Percentiles rank a stretch among this genome's conserved stretches.
Evolutionary conservation across 2,888 invertebrate genomes (phyloP).

Genomic region (Rotaria socialis): DNA sequence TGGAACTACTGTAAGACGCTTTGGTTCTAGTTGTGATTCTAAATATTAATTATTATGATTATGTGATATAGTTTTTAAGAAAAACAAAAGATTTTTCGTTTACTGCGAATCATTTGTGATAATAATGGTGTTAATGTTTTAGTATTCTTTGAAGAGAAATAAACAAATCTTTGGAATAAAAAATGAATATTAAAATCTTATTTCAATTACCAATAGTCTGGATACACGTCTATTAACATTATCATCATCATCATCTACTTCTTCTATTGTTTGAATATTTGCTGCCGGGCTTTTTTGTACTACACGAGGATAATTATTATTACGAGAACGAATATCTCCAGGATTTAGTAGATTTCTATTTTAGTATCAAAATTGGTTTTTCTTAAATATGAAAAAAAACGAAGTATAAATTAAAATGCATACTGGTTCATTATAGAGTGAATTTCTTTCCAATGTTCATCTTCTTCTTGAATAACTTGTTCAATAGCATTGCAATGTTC

Average conservation of each 20-base stretch:
- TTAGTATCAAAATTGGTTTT: background rate
- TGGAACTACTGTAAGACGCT: background rate
- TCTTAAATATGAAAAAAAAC: background rate
- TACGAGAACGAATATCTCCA: background rate
- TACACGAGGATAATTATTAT: background rate
- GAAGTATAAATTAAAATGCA: background rate
- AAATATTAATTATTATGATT: background rate
- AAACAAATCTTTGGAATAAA: background rate
- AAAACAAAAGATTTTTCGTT: background rate
- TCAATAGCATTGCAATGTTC: background rate
- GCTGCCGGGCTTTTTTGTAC: background rate
- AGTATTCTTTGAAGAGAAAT: background rate
- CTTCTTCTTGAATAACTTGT: constrained; percentile 4
- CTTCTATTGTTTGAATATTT: background rate
- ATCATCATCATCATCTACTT: background rate
- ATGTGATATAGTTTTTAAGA: too few relatives aligned
- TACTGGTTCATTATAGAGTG: background rate
- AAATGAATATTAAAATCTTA: background rate
- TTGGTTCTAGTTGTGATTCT: background rate
- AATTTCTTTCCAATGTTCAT: constrained; percentile 4
- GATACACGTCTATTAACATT: background rate
- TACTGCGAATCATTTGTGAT: constrained; percentile 2
- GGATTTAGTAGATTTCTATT: background rate
- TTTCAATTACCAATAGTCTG: background rate
- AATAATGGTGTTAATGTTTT: background rate